phyloP scores from a whole-genome alignment of 2,888 invertebrate genomes.

The Caenorhabditis doughertyi region DNA sequence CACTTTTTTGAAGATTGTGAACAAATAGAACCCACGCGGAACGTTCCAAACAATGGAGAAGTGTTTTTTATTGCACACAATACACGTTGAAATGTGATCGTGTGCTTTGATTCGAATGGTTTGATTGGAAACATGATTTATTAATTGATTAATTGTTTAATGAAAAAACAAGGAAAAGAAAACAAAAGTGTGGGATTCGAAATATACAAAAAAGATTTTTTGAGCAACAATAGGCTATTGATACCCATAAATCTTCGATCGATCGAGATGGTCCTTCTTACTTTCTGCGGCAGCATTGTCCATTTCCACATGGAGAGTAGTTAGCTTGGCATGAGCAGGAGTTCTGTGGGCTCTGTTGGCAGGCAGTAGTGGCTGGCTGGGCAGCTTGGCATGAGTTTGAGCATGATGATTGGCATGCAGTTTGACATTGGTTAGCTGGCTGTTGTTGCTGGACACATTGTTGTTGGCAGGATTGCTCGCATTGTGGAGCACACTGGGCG shows the following conservation, averaged over 20 bases:
- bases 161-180: slow-evolving; percentile 26
- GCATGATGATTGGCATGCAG: slow-evolving; percentile 70
- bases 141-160: slow-evolving; percentile 25
- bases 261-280: slow-evolving; percentile 58
- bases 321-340: slow-evolving; percentile 64
- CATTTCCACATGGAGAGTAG: slow-evolving; percentile 72
- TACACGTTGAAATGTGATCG: background rate
- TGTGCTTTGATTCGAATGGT: slow-evolving; percentile 21
- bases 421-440: slow-evolving; percentile 67
- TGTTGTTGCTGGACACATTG: slow-evolving; percentile 72
- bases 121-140: slow-evolving; percentile 6
- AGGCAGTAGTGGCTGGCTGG: slow-evolving; percentile 67
- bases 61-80: background rate
- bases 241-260: slow-evolving; percentile 62
- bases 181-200: slow-evolving; percentile 44
- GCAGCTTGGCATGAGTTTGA: slow-evolving; percentile 65
- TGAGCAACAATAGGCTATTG: slow-evolving; percentile 39
- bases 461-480: slow-evolving; percentile 70
- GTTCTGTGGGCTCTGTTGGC: slow-evolving; percentile 61
- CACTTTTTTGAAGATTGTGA: slow-evolving; percentile 38
- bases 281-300: slow-evolving; percentile 74
- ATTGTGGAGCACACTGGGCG: slow-evolving; percentile 70
- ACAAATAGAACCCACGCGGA: slow-evolving; percentile 51
- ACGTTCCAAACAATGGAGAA: slow-evolving; percentile 2
- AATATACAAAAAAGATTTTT: slow-evolving; percentile 58